Conservation (phyloP, 2,797 vertebrate genomes). For the Anas georgica region DNA sequence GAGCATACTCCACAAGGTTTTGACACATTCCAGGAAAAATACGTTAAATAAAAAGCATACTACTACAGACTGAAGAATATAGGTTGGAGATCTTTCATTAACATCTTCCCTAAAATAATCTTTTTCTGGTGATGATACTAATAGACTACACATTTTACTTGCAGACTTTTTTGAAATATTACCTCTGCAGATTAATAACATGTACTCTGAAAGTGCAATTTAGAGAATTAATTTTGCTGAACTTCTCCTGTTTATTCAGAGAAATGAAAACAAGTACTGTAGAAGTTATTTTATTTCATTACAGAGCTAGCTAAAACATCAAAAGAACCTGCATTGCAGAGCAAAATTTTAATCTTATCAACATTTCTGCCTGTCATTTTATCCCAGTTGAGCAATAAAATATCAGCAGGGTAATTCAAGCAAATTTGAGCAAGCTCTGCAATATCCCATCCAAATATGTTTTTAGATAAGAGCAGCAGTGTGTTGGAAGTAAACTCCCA, state of each 20-base stretch:
- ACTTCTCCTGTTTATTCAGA: slow-evolving; percentile 59
- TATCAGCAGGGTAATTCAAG: slow-evolving; percentile 58
- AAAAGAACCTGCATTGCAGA: slow-evolving; percentile 60
- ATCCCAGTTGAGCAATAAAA: slow-evolving; percentile 58
- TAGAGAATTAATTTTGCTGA: slow-evolving; percentile 55
- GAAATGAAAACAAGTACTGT: slow-evolving; percentile 46
- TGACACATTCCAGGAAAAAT: slow-evolving; percentile 4
- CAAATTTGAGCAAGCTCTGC: slow-evolving; percentile 67
- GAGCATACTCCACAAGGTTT: background rate
- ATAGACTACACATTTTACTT: slow-evolving; percentile 33
- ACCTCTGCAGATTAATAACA: slow-evolving; percentile 50
- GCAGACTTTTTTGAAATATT: slow-evolving; percentile 42
- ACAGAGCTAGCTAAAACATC: slow-evolving; percentile 35
- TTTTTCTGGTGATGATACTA: slow-evolving; percentile 40
- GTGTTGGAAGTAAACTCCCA: slow-evolving; percentile 56
- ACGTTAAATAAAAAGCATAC: background rate
- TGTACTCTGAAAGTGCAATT: slow-evolving; percentile 45
- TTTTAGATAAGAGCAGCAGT: slow-evolving; percentile 61
- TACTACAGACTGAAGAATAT: background rate
- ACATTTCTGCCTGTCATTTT: slow-evolving; percentile 70
- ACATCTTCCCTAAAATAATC: slow-evolving; percentile 19
- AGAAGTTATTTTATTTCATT: slow-evolving; percentile 61
- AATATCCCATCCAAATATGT: slow-evolving; percentile 67
- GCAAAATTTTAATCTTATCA: slow-evolving; percentile 66
- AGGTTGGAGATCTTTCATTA: slow-evolving; percentile 18